These are phyloP conservation scores for Liopterus haemorrhoidalis DNA, from an alignment of 2,888 invertebrate species.

Conservation along the genomic window DNA sequence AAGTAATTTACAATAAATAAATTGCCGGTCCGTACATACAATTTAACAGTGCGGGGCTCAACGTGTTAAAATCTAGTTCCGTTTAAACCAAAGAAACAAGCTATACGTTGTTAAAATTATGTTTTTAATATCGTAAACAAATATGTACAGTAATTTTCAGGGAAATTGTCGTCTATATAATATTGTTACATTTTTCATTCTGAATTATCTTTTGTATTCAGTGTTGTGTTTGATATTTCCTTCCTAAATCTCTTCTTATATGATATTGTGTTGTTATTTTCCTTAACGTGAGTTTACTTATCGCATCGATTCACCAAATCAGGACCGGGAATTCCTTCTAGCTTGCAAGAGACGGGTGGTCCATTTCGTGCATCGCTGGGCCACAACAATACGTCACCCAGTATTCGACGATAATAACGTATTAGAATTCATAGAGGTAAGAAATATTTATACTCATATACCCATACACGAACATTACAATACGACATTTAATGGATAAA, in stretches of 20 bases:
- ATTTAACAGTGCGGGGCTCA: no score
- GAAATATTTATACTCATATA: conserved; percentile 13
- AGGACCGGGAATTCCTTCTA: conserved; percentile 61
- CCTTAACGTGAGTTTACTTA: conserved; percentile 51
- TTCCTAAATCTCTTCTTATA: not conserved
- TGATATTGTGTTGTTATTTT: conserved; percentile 31
- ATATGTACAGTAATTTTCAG: no score
- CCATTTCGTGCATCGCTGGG: conserved; percentile 73
- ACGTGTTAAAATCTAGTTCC: no score
- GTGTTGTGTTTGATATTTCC: not conserved
- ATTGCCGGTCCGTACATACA: no score
- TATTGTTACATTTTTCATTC: no score
- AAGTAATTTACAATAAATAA: no score
- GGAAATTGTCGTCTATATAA: no score
- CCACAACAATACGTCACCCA: conserved; percentile 62
- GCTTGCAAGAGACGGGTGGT: conserved; percentile 69
- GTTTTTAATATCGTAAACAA: no score
- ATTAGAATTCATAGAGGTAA: conserved; percentile 65
- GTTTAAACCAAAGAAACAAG: no score
- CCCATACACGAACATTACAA: no score
- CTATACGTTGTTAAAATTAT: no score
- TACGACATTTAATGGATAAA: not conserved
- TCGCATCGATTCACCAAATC: conserved; percentile 52
- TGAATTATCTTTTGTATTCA: not conserved
- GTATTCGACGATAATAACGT: conserved; percentile 69